Conservation (phyloP, 2,113 vertebrate genomes). For the Barbus barbus region DNA sequence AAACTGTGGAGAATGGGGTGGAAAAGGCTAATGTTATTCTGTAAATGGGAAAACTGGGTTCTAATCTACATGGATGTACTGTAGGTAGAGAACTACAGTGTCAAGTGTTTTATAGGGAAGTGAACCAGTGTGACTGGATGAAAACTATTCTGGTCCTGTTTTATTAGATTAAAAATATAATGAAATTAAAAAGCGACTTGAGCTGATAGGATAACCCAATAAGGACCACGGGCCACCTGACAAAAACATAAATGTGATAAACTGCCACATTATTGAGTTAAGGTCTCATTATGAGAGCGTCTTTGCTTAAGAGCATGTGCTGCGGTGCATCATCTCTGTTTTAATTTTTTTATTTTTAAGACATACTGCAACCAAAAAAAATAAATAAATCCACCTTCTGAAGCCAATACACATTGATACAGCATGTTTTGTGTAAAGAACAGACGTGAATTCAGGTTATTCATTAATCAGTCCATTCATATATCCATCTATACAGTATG, state of each 20-base stretch:
- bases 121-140: neutral
- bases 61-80: neutral
- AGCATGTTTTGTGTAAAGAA: no score
- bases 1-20: neutral
- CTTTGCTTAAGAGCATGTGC: neutral
- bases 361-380: no score
- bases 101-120: neutral
- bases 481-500: no score
- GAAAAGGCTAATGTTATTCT: neutral
- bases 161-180: neutral
- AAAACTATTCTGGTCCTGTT: neutral
- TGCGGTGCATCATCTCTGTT: neutral
- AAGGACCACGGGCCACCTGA: conserved; percentile 14
- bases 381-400: no score
- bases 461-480: no score
- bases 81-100: neutral
- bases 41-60: neutral
- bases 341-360: no score
- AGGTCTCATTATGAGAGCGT: neutral
- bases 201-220: conserved; percentile 11
- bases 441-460: no score
- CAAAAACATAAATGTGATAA: neutral
- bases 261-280: conserved; percentile 10
- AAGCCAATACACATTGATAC: no score
- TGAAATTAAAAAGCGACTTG: neutral